phyloP scores from a whole-genome alignment of 92 coral and sea anemone genomes.

The Zoanthus sansibaricus region DNA sequence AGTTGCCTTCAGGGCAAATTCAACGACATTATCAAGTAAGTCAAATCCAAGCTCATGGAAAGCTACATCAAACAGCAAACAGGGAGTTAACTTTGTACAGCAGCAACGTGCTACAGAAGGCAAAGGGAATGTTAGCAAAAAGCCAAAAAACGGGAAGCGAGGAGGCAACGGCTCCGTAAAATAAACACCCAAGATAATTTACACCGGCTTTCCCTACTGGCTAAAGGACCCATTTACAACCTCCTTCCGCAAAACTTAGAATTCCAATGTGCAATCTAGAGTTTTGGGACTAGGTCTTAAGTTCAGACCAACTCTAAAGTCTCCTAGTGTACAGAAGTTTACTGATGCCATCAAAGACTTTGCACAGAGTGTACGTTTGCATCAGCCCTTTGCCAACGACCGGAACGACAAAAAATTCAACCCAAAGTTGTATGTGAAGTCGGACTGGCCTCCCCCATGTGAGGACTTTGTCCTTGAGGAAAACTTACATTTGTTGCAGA shows the following conservation, averaged over 20 bases:
- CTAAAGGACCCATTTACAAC: constrained; percentile 35
- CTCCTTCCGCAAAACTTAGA: constrained; percentile 18
- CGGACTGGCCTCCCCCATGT: constrained; percentile 2
- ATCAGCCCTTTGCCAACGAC: background rate
- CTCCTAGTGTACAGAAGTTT: background rate
- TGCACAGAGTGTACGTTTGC: constrained; percentile 10
- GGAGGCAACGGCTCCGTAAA: constrained; percentile 24
- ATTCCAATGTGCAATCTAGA: constrained; percentile 24
- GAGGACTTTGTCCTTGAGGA: constrained; percentile 17
- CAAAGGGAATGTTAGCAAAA: constrained; percentile 3
- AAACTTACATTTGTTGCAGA: background rate
- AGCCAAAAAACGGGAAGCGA: constrained; percentile 16
- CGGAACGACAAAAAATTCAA: constrained; percentile 1
- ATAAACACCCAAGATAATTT: constrained; percentile 4
- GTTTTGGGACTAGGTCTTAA: constrained; percentile 26
- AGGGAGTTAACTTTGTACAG: background rate
- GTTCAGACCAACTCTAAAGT: constrained; percentile 31
- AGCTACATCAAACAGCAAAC: constrained; percentile 2
- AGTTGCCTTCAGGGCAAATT: background rate
- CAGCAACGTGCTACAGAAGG: constrained; percentile 2
- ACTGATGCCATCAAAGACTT: constrained; percentile 9
- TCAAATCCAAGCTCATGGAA: background rate
- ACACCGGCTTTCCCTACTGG: constrained; percentile 12
- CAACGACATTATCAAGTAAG: background rate
- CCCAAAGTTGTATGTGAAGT: constrained; percentile 18